Base-by-base conservation (phyloP, 2,888 invertebrate genomes). In the Acronicta leporina region DNA sequence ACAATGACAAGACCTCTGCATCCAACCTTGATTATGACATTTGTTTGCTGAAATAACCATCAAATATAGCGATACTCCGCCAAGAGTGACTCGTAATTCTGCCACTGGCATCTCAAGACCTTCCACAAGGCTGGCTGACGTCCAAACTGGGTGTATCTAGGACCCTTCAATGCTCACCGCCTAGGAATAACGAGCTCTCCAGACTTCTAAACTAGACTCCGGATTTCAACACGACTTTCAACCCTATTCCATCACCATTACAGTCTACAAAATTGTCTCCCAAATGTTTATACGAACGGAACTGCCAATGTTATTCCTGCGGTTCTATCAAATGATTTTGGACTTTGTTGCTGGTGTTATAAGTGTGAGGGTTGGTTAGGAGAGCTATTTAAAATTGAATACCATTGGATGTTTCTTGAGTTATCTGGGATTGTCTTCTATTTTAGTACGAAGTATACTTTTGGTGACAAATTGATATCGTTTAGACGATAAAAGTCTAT, bases 101-200 rank as follows among this genome's bases (percentile, higher is more conserved):
- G 58, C 58, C 43, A 75, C 62, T 68, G 65, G 73, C 69, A 62
- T 73, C 68, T 75, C 58, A 63, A 69, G 71, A 70, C 66, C 9
- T 59, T 72, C 49, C 69, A 73, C 40, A 59, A 70, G 76, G 55
- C 83, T 84, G 83, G 83, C 84, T 64, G 45, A 38, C 50, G 45
- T 82, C 83, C 81, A 83, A 83, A 75, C 82, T 76, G 74, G 80
- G 75, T 77, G 81, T 80, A 79, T 81, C 79, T 78, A 83, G 81
- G 75, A 74, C 78, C 67, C 87, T 87, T 75, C 81, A 80, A 67
- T 77, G 80, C 81, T 84, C 82, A 80, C 82, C 81, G 81, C 77
- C 80, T 78, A 85, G 84, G 82, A 85, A 83, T 85, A 87, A 86
- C 87, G 86, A 87, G 79, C 85, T 70, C 85, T 84, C 74, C 68